Conservation (phyloP, 2,113 vertebrate species). For the Pedionomus torquatus region DNA sequence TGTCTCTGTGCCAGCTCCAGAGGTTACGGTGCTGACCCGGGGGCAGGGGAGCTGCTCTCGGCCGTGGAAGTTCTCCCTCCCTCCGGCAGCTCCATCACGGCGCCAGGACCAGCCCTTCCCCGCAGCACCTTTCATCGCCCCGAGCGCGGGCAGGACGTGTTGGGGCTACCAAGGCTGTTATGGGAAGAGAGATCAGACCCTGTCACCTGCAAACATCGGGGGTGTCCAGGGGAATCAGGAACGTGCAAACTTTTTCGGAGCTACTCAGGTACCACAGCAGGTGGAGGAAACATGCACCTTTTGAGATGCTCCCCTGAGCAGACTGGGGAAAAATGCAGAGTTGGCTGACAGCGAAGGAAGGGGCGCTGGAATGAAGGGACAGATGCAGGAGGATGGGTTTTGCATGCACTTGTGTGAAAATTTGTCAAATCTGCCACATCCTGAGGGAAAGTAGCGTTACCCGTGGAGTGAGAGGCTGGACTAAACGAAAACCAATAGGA, state of each 20-base stretch:
- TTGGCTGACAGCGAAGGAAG: not conserved
- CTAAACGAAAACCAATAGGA: not conserved
- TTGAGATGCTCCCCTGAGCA: not conserved
- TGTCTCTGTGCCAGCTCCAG: not conserved
- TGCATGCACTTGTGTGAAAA: not conserved
- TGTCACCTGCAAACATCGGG: not conserved
- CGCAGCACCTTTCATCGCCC: not conserved
- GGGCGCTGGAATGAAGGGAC: not conserved
- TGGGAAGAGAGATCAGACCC: not conserved
- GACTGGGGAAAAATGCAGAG: not conserved
- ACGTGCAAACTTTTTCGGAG: not conserved
- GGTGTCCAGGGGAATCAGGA: not conserved
- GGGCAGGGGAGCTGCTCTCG: not conserved
- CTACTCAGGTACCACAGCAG: not conserved
- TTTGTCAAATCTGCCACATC: not conserved
- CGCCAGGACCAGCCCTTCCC: not conserved
- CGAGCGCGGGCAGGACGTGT: fast-evolving
- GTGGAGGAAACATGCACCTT: not conserved
- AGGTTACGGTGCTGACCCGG: not conserved
- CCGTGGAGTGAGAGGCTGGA: not conserved
- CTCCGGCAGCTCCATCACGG: not conserved
- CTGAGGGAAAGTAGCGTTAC: not conserved
- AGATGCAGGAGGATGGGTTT: not conserved
- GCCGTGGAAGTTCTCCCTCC: not conserved
- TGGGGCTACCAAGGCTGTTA: not conserved